Evolutionary conservation across 2,797 vertebrate genomes (phyloP), one percentile per base, ranked within the genome.

Genomic region (Sebastes kiyomatsui): DNA sequence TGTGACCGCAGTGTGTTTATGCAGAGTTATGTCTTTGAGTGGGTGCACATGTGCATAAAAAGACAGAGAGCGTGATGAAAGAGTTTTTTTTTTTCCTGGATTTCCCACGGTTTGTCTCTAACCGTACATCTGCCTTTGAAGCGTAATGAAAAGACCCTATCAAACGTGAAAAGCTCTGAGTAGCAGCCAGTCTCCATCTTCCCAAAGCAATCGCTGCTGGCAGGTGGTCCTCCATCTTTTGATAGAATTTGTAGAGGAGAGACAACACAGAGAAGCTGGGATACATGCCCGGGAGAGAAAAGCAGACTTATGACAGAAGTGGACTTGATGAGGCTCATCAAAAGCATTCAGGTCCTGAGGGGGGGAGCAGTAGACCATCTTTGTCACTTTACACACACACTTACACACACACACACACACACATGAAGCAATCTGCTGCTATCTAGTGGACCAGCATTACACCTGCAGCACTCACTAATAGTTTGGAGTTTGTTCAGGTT

Each of bases 361-460:
- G 81, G 77, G 20, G 49, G 49, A 75, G 87, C 77, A 80, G 72
- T 32, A 77, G 72, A 86, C 73, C 82, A 78, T 82, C 35, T 84
- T 80, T 84, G 81, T 80, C 81, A 74, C 78, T 62, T 68, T 56
- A 52, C 12, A 55, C 28, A 30, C 20, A 55, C 20, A 33, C 3
- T 12, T 68, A 30, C 38, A 70, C 27, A 28, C 12, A 25, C 56
- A 81, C 23, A 58, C 80, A 77, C 85, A 82, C 76, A 85, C 74
- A 67, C 88, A 81, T 38, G 64, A 30, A 90, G 89, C 27, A 85
- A 82, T 86, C 60, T 91, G 86, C 90, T 93, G 90, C 93, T 93
- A 91, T 93, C 92, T 95, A 94, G 92, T 92, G 88, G 94, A 91
- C 79, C 89, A 85, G 87, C 59, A 72, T 49, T 85, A 89, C 79